Evolutionary conservation across 1,140 invertebrate genomes (phyloP), one percentile per base, ranked within the genome.

Genomic region (Parapsyche elsis): DNA sequence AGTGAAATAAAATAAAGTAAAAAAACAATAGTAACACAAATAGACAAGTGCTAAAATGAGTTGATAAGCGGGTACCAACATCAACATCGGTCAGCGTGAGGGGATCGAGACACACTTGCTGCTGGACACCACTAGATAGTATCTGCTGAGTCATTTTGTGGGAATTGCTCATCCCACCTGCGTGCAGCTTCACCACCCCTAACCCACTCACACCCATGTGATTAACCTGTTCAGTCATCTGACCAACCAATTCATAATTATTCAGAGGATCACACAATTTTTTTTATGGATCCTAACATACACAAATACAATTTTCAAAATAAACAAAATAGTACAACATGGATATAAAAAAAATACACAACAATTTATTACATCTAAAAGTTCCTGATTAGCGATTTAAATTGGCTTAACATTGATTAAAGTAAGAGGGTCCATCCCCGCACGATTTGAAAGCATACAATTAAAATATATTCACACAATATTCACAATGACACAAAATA

Each of bases 81-180:
- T 93, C 92, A 84, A 93, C 92, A 85, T 93, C 92, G 84, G 90
- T 89, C 84, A 90, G 90, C 80, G 89, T 90, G 88, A 91, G 90
- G 85, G 92, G 91, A 85, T 93, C 92, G 85, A 93, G 91, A 91
- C 93, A 94, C 90, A 95, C 93, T 86, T 88, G 88, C 81, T 86
- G 85, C 77, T 86, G 84, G 19, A 84, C 78, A 5, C 86, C 84
- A 4, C 88, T 90, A 88, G 85, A 88, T 23, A 83, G 23, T 71
- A 80, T 79, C 23, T 81, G 87, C 87, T 85, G 87, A 85, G 86
- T 88, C 87, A 88, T 90, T 86, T 90, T 90, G 75, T 84, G 89
- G 87, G 87, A 90, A 89, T 87, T 91, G 89, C 86, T 91, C 45
- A 74, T 49, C 76, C 76, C 74, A 46, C 79, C 30, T 83, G 88